Evolutionary conservation across 1,140 invertebrate genomes (phyloP).

Genomic region (Artemia franciscana): DNA sequence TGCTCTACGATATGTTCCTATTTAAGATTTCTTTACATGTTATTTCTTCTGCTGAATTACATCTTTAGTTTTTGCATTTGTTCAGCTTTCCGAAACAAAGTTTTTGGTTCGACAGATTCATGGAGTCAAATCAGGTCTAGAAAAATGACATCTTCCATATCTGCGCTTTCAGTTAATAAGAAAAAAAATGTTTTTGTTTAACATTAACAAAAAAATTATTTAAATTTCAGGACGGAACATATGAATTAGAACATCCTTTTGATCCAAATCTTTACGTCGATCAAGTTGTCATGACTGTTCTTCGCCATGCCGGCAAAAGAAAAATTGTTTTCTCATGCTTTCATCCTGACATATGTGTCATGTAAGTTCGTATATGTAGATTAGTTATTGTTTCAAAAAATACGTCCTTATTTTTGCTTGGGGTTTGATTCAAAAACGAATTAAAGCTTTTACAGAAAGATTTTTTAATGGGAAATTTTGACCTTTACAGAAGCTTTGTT

Average conservation of each 20-base stretch:
- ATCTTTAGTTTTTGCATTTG: too few species aligned
- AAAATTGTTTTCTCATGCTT: slow-evolving; percentile 81
- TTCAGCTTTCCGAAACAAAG: too few species aligned
- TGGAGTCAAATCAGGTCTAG: background rate
- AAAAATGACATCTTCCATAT: background rate
- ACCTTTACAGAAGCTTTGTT: too few species aligned
- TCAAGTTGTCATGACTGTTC: slow-evolving; percentile 48
- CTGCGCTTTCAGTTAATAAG: background rate
- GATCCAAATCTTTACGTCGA: slow-evolving; percentile 79
- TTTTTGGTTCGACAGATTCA: background rate
- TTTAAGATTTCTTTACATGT: too few species aligned
- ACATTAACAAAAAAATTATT: background rate
- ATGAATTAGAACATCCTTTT: slow-evolving; percentile 62
- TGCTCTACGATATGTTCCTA: too few species aligned
- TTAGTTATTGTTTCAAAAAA: too few species aligned
- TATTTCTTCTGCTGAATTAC: too few species aligned
- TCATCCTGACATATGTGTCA: slow-evolving; percentile 77
- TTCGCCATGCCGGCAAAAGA: slow-evolving; percentile 46
- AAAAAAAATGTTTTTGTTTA: background rate
- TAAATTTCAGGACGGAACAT: slow-evolving; percentile 42
- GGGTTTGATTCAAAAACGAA: too few species aligned
- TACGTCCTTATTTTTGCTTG: too few species aligned
- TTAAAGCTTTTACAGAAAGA: too few species aligned
- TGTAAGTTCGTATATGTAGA: too few species aligned
- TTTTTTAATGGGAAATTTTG: too few species aligned